Conservation (phyloP, 1,140 invertebrate genomes). For the Frieseomelitta varia region DNA sequence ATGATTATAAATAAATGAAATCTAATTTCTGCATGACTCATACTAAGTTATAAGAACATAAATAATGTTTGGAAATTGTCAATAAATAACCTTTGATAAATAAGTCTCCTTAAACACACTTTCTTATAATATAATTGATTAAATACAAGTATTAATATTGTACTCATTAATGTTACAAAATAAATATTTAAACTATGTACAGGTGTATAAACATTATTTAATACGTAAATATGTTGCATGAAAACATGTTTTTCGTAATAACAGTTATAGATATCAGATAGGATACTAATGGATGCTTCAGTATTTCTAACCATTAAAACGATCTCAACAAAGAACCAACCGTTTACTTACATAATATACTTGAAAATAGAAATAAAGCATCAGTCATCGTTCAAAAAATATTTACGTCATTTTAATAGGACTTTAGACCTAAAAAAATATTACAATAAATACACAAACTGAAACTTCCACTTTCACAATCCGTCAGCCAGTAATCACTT, state of each 20-base stretch:
- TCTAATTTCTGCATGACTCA: not conserved
- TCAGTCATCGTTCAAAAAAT: constrained; percentile 38
- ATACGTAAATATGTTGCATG: not conserved
- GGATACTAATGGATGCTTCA: constrained; percentile 55
- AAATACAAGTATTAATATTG: not conserved
- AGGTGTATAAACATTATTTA: not conserved
- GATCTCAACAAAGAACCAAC: constrained; percentile 5
- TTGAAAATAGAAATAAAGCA: constrained; percentile 33
- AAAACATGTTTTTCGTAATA: constrained; percentile 20
- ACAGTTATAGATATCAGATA: constrained; percentile 39
- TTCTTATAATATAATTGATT: constrained; percentile 15
- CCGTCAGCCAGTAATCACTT: constrained; percentile 35
- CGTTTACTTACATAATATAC: constrained; percentile 54
- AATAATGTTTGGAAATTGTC: not conserved
- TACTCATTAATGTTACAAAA: not conserved
- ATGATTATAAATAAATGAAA: not conserved
- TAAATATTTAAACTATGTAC: not conserved
- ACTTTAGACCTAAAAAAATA: not conserved
- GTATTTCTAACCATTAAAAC: constrained; percentile 56
- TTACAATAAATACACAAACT: constrained; percentile 36
- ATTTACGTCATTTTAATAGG: constrained; percentile 46
- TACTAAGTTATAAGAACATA: not conserved
- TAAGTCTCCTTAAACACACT: not conserved
- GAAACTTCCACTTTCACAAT: constrained; percentile 39
- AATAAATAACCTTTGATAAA: constrained; percentile 12